phyloP scores from a whole-genome alignment of 1,140 invertebrate genomes.

The Eupristina koningsbergeri region DNA sequence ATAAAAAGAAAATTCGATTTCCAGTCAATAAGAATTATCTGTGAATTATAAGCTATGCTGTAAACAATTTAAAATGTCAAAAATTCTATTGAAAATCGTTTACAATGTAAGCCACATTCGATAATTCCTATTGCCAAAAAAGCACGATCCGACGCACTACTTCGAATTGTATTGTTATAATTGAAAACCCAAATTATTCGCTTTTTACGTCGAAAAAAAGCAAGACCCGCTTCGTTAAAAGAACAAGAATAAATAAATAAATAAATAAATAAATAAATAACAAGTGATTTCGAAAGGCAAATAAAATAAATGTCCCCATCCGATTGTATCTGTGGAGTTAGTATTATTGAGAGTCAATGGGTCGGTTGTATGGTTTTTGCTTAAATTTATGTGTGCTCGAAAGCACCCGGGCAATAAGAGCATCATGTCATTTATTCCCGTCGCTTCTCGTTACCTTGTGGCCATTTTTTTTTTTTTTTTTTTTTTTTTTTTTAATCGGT shows the following conservation, averaged over 20 bases:
- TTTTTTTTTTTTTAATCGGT: background rate
- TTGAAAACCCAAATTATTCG: conserved; percentile 3
- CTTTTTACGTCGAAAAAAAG: background rate
- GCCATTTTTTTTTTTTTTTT: background rate
- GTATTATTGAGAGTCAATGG: conserved; percentile 28
- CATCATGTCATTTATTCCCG: conserved; percentile 4
- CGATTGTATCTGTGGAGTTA: background rate
- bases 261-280: conserved; percentile 30
- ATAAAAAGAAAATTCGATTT: background rate
- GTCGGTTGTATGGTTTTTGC: conserved; percentile 6
- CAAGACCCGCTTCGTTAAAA: background rate
- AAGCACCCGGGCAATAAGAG: background rate
- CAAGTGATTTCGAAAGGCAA: background rate
- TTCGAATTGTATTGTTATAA: background rate
- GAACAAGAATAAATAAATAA: no score
- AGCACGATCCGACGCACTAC: background rate
- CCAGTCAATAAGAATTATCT: background rate
- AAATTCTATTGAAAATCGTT: background rate
- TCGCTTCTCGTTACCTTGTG: conserved; percentile 9
- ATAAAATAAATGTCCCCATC: background rate
- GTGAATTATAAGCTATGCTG: background rate
- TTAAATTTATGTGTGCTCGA: conserved; percentile 23
- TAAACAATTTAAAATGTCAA: background rate
- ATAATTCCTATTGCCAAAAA: background rate
- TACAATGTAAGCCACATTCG: background rate